phyloP scores from a whole-genome alignment of 2,113 vertebrate species.

The Hemicordylus capensis region DNA sequence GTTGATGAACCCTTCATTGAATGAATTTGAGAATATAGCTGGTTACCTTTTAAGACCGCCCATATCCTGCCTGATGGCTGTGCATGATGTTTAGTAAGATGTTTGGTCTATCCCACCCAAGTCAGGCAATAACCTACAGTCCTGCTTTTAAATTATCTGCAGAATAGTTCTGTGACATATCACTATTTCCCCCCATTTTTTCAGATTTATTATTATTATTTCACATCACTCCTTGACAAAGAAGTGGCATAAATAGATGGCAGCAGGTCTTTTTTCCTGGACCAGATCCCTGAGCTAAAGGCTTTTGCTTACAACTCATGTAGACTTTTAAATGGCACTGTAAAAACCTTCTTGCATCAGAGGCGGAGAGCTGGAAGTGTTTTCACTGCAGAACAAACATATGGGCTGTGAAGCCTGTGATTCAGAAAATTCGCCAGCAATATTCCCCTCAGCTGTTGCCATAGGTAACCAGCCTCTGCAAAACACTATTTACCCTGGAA shows the following conservation, averaged over 20 bases:
- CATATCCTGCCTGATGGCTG: neutral
- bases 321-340: conserved; percentile 63
- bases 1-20: neutral
- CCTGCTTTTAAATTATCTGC: neutral
- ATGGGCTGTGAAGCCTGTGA: conserved; percentile 74
- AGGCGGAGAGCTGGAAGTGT: conserved; percentile 58
- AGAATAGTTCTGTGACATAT: neutral
- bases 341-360: conserved; percentile 58
- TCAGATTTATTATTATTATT: neutral
- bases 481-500: conserved; percentile 85
- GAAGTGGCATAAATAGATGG: neutral
- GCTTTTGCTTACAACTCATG: conserved; percentile 53
- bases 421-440: conserved; percentile 76
- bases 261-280: conserved; percentile 40
- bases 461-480: conserved; percentile 80
- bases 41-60: neutral
- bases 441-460: conserved; percentile 80
- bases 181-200: neutral
- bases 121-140: neutral
- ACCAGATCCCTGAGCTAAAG: conserved; percentile 60
- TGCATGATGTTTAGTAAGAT: neutral
- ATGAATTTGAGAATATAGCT: neutral
- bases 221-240: neutral
- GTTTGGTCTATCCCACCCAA: neutral
- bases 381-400: conserved; percentile 75